These are phyloP conservation scores for Gnathonemus echidnorhynchus DNA, from an alignment of 2,113 vertebrate species.

Conservation along the genomic window DNA sequence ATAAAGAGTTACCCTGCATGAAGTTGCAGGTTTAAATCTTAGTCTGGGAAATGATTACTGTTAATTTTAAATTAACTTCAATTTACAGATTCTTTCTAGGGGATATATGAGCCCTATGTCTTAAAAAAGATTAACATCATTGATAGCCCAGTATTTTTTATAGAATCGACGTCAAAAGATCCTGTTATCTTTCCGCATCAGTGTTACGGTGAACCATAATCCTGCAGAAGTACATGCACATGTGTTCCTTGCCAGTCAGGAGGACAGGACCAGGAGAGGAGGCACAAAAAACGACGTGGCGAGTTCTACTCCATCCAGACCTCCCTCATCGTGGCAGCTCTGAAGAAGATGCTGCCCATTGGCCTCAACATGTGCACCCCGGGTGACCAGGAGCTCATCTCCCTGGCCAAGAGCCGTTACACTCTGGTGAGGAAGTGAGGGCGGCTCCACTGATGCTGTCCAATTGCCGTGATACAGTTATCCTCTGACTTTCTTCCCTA, in stretches of 20 bases:
- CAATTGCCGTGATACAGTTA: background rate
- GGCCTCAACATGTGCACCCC: slow-evolving; percentile 98
- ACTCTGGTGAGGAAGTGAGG: slow-evolving; percentile 66
- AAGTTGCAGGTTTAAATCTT: background rate
- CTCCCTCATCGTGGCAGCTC: slow-evolving; percentile 89
- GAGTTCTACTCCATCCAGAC: slow-evolving; percentile 97
- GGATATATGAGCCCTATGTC: background rate
- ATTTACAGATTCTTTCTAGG: background rate
- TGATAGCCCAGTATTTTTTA: background rate
- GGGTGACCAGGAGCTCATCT: slow-evolving; percentile 95
- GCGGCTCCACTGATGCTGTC: background rate
- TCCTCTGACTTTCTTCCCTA: slow-evolving; percentile 2
- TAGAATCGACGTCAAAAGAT: background rate
- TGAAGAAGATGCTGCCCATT: slow-evolving; percentile 98
- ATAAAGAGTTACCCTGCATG: background rate
- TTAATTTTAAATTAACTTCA: background rate
- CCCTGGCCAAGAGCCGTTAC: slow-evolving; percentile 84
- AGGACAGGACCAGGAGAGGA: slow-evolving; percentile 94
- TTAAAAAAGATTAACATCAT: background rate
- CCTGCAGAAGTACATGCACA: background rate
- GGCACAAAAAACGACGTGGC: slow-evolving; percentile 85
- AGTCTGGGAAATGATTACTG: background rate
- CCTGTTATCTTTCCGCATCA: background rate
- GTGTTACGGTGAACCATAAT: background rate
- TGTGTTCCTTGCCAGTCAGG: slow-evolving; percentile 72